phyloP scores from a whole-genome alignment of 2,888 invertebrate species.

The Conops quadrifasciatus region DNA sequence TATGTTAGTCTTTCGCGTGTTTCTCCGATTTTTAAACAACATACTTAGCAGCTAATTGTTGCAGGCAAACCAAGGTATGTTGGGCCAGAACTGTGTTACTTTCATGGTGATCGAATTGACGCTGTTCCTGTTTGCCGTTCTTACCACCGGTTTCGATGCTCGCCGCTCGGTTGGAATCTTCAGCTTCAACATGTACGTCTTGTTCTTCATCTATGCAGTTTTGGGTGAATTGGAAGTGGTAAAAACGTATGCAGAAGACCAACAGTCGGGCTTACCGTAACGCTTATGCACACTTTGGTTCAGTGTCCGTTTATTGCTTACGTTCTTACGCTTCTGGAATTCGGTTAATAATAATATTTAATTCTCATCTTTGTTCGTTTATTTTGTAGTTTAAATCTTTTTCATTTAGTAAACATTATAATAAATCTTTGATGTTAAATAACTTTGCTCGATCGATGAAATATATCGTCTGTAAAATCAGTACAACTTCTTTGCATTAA shows the following conservation, averaged over 20 bases:
- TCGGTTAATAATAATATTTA: background rate
- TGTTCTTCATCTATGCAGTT: conserved; percentile 42
- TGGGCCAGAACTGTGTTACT: conserved; percentile 50
- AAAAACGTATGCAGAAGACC: conserved; percentile 39
- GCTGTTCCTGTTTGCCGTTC: conserved; percentile 43
- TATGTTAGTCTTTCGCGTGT: conserved; percentile 29
- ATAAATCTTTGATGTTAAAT: background rate
- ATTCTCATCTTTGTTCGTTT: background rate
- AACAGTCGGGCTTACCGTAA: background rate
- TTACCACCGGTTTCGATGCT: conserved; percentile 48
- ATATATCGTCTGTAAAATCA: background rate
- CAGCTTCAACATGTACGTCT: conserved; percentile 38
- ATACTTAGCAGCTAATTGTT: background rate
- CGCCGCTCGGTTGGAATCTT: conserved; percentile 45
- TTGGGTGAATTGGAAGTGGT: conserved; percentile 44
- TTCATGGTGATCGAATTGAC: conserved; percentile 47
- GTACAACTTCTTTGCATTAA: no score
- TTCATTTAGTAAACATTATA: background rate
- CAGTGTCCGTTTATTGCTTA: background rate
- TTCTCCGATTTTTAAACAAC: background rate
- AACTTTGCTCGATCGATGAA: background rate
- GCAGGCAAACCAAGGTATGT: conserved; percentile 45
- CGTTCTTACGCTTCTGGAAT: background rate
- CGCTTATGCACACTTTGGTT: background rate
- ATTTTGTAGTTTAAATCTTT: background rate